phyloP scores from a whole-genome alignment of 2,888 invertebrate species.

The Andrena fulva region DNA sequence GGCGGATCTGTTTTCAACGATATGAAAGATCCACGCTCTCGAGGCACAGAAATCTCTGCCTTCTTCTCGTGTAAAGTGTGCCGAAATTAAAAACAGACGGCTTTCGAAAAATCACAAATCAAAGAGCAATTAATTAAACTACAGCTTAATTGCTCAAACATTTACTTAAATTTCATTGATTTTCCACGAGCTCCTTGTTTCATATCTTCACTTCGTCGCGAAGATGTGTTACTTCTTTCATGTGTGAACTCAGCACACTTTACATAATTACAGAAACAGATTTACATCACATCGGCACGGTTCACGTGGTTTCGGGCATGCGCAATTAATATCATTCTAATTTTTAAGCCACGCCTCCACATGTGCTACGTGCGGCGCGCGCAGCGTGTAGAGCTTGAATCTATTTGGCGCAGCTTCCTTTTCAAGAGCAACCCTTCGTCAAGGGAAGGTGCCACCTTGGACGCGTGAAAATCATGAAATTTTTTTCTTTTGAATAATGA shows the following conservation, averaged over 20 bases:
- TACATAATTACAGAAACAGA: constrained; percentile 6
- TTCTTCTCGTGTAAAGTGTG: neutral
- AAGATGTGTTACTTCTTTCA: too few species aligned
- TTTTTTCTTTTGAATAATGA: too few species aligned
- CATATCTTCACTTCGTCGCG: neutral
- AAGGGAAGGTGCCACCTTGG: too few species aligned
- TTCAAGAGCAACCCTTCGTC: too few species aligned
- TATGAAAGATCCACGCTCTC: neutral
- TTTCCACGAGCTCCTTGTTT: neutral
- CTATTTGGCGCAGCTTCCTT: too few species aligned
- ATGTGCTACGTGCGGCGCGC: neutral
- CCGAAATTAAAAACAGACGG: neutral
- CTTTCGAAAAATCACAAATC: neutral
- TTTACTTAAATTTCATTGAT: neutral
- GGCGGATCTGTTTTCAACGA: neutral
- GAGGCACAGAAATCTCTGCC: neutral
- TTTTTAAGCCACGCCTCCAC: constrained; percentile 16
- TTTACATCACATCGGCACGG: constrained; percentile 19
- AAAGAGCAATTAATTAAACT: neutral
- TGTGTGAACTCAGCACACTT: neutral
- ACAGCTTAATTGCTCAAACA: neutral
- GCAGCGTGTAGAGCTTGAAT: neutral
- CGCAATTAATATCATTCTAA: constrained; percentile 43
- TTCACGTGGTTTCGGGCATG: constrained; percentile 54
- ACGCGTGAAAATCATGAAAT: too few species aligned